Percentiles rank a stretch among this genome's conserved stretches.
Evolutionary conservation across 2,113 vertebrate species (phyloP).

Genomic region (Menidia beryllina): DNA sequence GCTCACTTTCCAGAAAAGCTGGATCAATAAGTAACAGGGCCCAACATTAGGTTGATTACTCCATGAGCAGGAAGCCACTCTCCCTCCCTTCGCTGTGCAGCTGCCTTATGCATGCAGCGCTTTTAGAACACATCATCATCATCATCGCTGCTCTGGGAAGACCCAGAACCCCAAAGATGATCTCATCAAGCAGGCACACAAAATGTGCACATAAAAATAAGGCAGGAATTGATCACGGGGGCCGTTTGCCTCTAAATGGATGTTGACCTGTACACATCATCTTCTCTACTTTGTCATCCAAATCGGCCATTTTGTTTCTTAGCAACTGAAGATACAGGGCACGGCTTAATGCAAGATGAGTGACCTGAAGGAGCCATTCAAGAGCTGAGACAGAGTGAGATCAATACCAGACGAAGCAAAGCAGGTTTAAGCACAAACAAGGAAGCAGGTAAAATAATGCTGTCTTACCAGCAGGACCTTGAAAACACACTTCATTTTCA

Average conservation of each 20-base stretch:
- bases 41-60: constrained; percentile 72
- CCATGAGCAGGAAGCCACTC: constrained; percentile 57
- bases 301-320: constrained; percentile 30
- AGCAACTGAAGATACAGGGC: constrained; percentile 40
- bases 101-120: constrained; percentile 24
- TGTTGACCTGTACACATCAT: constrained; percentile 10
- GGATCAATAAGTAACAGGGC: constrained; percentile 72
- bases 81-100: neutral
- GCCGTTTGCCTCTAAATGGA: constrained; percentile 18
- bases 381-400: constrained; percentile 23
- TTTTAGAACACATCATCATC: constrained; percentile 44
- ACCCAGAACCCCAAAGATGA: neutral
- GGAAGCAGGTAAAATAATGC: constrained; percentile 42
- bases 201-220: constrained; percentile 12
- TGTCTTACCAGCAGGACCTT: constrained; percentile 14
- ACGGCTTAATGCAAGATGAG: constrained; percentile 30
- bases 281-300: neutral
- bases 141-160: constrained; percentile 1
- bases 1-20: constrained; percentile 32
- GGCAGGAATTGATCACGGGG: constrained; percentile 7
- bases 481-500: too few relatives aligned
- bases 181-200: constrained; percentile 8
- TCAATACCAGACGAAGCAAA: constrained; percentile 58
- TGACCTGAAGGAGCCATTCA: constrained; percentile 29
- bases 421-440: constrained; percentile 64